Conservation (phyloP, 92 coral and sea anemone genomes). For the Siderastrea siderea region DNA sequence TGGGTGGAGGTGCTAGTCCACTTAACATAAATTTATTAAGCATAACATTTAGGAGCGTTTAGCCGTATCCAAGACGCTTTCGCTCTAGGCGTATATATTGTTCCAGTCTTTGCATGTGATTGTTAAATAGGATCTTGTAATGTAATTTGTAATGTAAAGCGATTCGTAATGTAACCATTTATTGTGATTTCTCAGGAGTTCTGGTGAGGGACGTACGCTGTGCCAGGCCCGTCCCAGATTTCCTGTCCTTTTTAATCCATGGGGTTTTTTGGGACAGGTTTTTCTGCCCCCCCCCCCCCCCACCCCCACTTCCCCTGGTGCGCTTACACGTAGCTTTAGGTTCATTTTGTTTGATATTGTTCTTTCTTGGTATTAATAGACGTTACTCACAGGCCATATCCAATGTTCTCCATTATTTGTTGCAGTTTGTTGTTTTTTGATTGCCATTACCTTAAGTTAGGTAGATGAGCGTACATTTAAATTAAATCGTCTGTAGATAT, state of each 20-base stretch:
- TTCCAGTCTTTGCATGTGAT: neutral
- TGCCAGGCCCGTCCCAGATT: conserved; percentile 51
- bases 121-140: neutral
- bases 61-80: conserved; percentile 28
- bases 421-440: neutral
- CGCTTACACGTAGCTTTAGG: conserved; percentile 5
- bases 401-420: conserved; percentile 17
- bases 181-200: neutral
- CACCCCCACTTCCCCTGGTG: no score
- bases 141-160: neutral
- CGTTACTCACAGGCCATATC: conserved; percentile 13
- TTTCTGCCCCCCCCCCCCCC: conserved; percentile 42
- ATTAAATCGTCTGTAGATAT: no score
- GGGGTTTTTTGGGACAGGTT: conserved; percentile 20
- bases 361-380: conserved; percentile 4
- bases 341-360: neutral
- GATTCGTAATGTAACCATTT: neutral
- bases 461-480: no score
- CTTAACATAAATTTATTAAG: conserved; percentile 43
- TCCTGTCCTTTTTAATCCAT: conserved; percentile 35
- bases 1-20: conserved; percentile 30
- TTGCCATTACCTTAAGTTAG: no score
- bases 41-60: conserved; percentile 39
- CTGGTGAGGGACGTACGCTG: conserved; percentile 30
- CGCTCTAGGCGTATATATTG: conserved; percentile 1